These are phyloP conservation scores for Ceriagrion tenellum DNA, from an alignment of 2,888 invertebrate species.

Conservation along the genomic window DNA sequence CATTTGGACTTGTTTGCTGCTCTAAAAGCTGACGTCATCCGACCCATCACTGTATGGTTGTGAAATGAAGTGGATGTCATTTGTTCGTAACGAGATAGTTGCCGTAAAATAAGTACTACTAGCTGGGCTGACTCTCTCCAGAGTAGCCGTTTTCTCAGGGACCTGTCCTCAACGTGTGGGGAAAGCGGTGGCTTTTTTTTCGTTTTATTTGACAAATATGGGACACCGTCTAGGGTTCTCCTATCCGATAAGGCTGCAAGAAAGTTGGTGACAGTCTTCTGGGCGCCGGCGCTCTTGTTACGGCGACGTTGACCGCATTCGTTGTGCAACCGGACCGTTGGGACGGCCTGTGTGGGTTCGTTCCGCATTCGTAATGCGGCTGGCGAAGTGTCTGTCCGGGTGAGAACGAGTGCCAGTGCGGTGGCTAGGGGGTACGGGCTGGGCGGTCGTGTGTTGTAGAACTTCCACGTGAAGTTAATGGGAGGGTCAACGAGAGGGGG, in stretches of 20 bases:
- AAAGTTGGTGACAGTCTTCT: neutral
- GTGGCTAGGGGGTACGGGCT: neutral
- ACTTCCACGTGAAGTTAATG: too few relatives aligned
- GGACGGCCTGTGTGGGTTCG: neutral
- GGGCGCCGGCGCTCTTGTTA: neutral
- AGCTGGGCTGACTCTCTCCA: neutral
- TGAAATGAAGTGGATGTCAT: too few relatives aligned
- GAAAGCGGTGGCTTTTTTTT: neutral
- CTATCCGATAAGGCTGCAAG: neutral
- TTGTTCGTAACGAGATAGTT: too few relatives aligned
- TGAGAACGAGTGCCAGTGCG: neutral
- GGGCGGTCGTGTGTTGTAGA: too few relatives aligned
- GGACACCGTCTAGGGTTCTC: neutral
- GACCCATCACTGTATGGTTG: too few relatives aligned
- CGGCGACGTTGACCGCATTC: neutral
- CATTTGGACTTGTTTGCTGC: too few relatives aligned
- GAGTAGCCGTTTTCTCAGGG: neutral
- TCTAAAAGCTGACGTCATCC: too few relatives aligned
- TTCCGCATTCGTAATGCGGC: neutral
- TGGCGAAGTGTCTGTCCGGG: neutral
- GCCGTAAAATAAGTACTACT: neutral
- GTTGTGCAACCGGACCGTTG: neutral
- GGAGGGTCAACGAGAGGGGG: too few relatives aligned
- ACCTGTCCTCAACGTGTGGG: neutral
- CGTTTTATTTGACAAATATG: neutral